Percentiles rank a stretch among this genome's conserved stretches.
Evolutionary conservation across 2,113 vertebrate genomes (phyloP).

Genomic region (Xenotilapia leptura): DNA sequence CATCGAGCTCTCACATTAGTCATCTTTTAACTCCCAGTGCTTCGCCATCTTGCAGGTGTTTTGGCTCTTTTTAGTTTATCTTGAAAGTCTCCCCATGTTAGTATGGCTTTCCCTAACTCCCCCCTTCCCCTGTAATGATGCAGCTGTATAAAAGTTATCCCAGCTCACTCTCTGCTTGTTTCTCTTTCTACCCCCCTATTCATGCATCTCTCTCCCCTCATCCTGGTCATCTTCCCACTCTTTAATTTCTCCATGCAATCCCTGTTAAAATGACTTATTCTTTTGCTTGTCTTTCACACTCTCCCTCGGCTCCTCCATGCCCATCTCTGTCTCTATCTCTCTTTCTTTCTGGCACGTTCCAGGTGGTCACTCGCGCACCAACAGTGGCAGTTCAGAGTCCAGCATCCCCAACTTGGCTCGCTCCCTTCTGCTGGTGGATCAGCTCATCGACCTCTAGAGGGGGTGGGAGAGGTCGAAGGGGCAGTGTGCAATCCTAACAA

Average conservation of each 20-base stretch:
- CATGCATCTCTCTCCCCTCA: constrained; percentile 40
- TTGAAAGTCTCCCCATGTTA: constrained; percentile 17
- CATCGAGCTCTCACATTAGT: constrained; percentile 12
- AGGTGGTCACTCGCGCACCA: constrained; percentile 99
- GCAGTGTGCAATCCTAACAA: constrained; percentile 56
- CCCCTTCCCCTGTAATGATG: constrained; percentile 52
- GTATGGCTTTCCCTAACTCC: constrained; percentile 9
- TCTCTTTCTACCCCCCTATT: constrained; percentile 42
- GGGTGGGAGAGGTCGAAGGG: constrained; percentile 65
- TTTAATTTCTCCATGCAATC: constrained; percentile 37
- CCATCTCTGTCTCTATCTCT: constrained; percentile 38
- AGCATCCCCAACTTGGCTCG: constrained; percentile 98
- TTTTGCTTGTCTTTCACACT: constrained; percentile 50
- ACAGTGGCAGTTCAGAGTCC: constrained; percentile 99
- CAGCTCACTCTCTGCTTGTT: constrained; percentile 67
- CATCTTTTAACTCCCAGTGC: background rate
- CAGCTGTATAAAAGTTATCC: constrained; percentile 57
- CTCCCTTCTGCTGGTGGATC: constrained; percentile 99
- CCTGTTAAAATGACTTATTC: constrained; percentile 40
- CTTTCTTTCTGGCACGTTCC: constrained; percentile 80
- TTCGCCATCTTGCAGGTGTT: background rate
- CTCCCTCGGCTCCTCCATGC: constrained; percentile 50
- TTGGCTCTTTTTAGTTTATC: constrained; percentile 22
- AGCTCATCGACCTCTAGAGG: constrained; percentile 99
- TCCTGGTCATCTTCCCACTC: constrained; percentile 1